A percentile compares a stretch with the other conserved stretches of the same genome.
These are phyloP conservation scores for Leptinotarsa juncta DNA, from an alignment of 2,888 invertebrate species.

Conservation along the genomic window DNA sequence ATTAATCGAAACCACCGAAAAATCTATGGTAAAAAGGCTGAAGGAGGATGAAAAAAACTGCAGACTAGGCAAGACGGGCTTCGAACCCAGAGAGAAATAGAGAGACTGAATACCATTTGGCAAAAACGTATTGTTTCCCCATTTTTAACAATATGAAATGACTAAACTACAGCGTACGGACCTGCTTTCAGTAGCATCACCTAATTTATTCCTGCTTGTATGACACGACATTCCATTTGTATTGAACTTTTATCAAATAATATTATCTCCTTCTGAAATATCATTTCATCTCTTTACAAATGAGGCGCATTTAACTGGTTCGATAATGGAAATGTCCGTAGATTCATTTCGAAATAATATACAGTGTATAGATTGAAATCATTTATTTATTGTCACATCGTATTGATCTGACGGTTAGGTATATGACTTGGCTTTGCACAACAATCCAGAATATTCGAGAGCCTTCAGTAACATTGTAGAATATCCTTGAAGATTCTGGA, in stretches of 20 bases:
- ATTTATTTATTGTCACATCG: not conserved
- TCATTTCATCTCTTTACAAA: slow-evolving; percentile 43
- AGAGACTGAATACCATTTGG: too few species aligned
- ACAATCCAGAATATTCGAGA: too few species aligned
- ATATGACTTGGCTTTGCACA: too few species aligned
- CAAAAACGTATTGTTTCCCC: too few species aligned
- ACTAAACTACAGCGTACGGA: not conserved
- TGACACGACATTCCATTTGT: slow-evolving; percentile 40
- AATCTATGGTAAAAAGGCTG: too few species aligned
- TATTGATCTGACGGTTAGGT: not conserved
- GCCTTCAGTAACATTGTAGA: too few species aligned
- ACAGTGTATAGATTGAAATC: not conserved
- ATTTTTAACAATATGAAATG: too few species aligned
- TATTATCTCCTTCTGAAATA: slow-evolving; percentile 44
- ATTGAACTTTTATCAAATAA: slow-evolving; percentile 44
- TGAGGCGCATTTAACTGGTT: slow-evolving; percentile 23
- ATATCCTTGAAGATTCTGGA: too few species aligned
- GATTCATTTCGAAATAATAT: slow-evolving; percentile 21
- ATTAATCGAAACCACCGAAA: too few species aligned
- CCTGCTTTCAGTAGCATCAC: slow-evolving; percentile 29
- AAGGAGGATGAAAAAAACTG: too few species aligned
- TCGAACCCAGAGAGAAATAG: too few species aligned
- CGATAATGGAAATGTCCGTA: slow-evolving; percentile 24
- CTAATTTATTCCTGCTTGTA: slow-evolving; percentile 42
- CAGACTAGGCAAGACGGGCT: too few species aligned